Conservation (phyloP, 2,797 vertebrate species). For the Rhynchonycteris naso region DNA sequence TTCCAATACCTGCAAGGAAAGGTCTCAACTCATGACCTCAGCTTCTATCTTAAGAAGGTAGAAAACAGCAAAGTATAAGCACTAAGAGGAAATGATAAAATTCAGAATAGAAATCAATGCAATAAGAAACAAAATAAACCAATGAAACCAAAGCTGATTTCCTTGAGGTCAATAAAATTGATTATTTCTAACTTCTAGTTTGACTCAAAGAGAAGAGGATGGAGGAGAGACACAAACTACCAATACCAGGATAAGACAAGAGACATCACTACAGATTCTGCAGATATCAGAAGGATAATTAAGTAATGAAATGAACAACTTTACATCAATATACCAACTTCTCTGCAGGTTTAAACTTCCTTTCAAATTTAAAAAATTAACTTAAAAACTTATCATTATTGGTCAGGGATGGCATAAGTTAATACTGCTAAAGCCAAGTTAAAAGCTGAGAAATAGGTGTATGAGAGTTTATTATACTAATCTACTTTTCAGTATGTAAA, state of each 20-base stretch:
- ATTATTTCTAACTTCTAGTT: slow-evolving; percentile 2
- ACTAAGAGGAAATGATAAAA: not conserved
- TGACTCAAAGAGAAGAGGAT: not conserved
- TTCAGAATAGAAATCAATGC: not conserved
- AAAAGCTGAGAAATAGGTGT: not conserved
- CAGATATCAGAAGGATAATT: not conserved
- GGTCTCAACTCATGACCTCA: not conserved
- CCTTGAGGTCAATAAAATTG: slow-evolving; percentile 10
- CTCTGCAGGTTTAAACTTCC: not conserved
- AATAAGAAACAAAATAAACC: not conserved
- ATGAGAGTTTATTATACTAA: not conserved
- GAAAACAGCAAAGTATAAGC: not conserved
- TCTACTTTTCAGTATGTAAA: not conserved
- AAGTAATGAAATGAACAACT: not conserved
- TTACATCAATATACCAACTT: not conserved
- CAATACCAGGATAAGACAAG: not conserved
- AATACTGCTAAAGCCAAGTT: not conserved
- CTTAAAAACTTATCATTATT: not conserved
- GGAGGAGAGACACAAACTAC: not conserved
- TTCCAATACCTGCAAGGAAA: not conserved
- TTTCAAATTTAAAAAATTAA: not conserved
- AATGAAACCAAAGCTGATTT: slow-evolving; percentile 46
- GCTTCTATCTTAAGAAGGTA: not conserved
- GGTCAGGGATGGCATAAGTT: not conserved
- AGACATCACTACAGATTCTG: not conserved